These are phyloP conservation scores for Hofmannophila pseudospretella DNA, from an alignment of 2,888 invertebrate species.

Conservation along the genomic window DNA sequence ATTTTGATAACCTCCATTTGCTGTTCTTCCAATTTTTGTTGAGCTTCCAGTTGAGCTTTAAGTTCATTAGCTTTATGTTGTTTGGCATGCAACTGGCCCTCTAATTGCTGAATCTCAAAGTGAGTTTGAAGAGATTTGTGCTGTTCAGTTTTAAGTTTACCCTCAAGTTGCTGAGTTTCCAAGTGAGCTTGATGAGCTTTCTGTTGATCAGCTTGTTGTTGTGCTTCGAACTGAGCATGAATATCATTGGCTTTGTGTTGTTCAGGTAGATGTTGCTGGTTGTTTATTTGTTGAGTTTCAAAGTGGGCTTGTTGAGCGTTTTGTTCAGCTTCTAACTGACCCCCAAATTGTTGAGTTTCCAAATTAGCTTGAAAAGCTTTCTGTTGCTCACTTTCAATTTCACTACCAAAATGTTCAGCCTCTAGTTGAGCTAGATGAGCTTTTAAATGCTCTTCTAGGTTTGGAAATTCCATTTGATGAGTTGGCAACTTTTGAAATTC, in stretches of 20 bases:
- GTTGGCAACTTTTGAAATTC: conserved; percentile 11
- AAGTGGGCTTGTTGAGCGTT: neutral
- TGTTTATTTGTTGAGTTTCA: neutral
- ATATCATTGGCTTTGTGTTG: conserved; percentile 2
- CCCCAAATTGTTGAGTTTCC: conserved; percentile 4
- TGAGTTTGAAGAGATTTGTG: neutral
- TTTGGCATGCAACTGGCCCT: conserved; percentile 1
- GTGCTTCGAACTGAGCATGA: conserved; percentile 5
- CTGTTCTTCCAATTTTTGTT: conserved; percentile 3
- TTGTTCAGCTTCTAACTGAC: neutral
- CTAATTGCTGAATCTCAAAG: neutral
- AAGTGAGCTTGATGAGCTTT: neutral
- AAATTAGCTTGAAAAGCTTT: conserved; percentile 6
- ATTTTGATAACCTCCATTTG: neutral
- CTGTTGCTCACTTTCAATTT: neutral
- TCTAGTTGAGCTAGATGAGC: conserved; percentile 7
- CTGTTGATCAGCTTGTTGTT: conserved; percentile 5
- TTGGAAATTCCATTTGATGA: conserved; percentile 1
- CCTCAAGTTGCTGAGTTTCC: neutral
- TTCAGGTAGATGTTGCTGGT: neutral
- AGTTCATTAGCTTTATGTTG: conserved; percentile 5
- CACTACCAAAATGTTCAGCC: conserved; percentile 6
- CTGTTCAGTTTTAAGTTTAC: neutral
- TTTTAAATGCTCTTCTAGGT: conserved; percentile 3
- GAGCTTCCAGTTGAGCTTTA: neutral